Percentiles rank a stretch among this genome's conserved stretches.
These are phyloP conservation scores for Bombus superbus DNA, from an alignment of 1,140 invertebrate species.

Conservation along the genomic window DNA sequence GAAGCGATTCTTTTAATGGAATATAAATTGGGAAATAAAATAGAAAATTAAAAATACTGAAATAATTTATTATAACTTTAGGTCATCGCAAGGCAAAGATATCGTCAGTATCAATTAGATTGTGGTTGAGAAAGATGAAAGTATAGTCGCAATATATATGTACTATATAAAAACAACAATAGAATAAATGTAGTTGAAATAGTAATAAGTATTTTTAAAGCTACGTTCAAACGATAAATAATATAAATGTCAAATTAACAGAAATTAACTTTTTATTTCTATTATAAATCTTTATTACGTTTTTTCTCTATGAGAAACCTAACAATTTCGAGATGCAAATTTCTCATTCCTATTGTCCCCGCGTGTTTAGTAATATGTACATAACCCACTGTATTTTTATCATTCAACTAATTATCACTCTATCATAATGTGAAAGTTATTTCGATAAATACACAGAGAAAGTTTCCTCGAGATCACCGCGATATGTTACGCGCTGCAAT, in stretches of 20 bases:
- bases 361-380: background rate
- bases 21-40: background rate
- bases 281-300: background rate
- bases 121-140: too few species aligned
- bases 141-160: too few species aligned
- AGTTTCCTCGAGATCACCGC: background rate
- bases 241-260: too few species aligned
- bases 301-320: background rate
- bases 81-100: too few species aligned
- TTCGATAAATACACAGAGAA: conserved; percentile 29
- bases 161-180: too few species aligned
- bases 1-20: background rate
- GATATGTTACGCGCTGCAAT: background rate
- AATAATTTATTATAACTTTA: background rate
- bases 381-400: background rate
- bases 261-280: background rate
- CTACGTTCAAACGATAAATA: too few species aligned
- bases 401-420: background rate
- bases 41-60: background rate
- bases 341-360: too few species aligned
- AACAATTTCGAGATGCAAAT: background rate
- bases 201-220: too few species aligned
- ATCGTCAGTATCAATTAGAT: too few species aligned
- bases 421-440: conserved; percentile 36
- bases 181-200: too few species aligned